These are phyloP conservation scores for Dendroctonus ponderosae DNA, from an alignment of 1,140 invertebrate genomes.

Conservation along the genomic window DNA sequence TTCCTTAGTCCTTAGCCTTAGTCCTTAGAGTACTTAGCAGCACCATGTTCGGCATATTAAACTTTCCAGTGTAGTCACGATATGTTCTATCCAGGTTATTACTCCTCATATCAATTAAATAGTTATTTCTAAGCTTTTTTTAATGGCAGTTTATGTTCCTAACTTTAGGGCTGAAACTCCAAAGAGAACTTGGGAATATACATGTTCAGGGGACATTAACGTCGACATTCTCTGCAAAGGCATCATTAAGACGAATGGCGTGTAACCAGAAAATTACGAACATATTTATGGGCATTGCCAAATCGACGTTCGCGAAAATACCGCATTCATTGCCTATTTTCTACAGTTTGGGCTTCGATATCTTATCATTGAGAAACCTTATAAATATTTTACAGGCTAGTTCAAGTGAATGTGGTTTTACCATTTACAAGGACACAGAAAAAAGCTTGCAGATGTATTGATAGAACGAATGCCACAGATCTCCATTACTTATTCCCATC, in stretches of 20 bases:
- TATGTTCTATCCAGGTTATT: slow-evolving; percentile 8
- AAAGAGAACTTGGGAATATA: slow-evolving; percentile 32
- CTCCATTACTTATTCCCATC: too few relatives aligned
- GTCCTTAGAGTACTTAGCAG: too few relatives aligned
- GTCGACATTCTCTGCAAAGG: slow-evolving; percentile 41
- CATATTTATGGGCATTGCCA: slow-evolving; percentile 14
- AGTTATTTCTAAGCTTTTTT: slow-evolving; percentile 22
- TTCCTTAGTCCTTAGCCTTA: too few relatives aligned
- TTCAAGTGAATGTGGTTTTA: too few relatives aligned
- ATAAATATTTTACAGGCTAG: too few relatives aligned
- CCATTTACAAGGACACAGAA: too few relatives aligned
- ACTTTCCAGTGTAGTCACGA: slow-evolving; percentile 6
- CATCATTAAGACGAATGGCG: slow-evolving; percentile 50
- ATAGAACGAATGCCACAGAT: too few relatives aligned
- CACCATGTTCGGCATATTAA: too few relatives aligned
- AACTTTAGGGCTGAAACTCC: slow-evolving; percentile 11
- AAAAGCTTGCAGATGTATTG: too few relatives aligned
- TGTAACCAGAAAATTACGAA: slow-evolving; percentile 48
- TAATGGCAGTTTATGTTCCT: slow-evolving; percentile 21
- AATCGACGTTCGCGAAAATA: slow-evolving; percentile 31
- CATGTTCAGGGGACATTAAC: slow-evolving; percentile 49
- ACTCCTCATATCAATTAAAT: slow-evolving; percentile 20
- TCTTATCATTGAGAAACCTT: too few relatives aligned
- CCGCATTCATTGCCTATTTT: slow-evolving; percentile 13
- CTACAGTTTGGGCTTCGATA: background rate